Evolutionary conservation across 2,888 invertebrate genomes (phyloP), one percentile per base, ranked within the genome.

Genomic region (Bembecia ichneumoniformis): DNA sequence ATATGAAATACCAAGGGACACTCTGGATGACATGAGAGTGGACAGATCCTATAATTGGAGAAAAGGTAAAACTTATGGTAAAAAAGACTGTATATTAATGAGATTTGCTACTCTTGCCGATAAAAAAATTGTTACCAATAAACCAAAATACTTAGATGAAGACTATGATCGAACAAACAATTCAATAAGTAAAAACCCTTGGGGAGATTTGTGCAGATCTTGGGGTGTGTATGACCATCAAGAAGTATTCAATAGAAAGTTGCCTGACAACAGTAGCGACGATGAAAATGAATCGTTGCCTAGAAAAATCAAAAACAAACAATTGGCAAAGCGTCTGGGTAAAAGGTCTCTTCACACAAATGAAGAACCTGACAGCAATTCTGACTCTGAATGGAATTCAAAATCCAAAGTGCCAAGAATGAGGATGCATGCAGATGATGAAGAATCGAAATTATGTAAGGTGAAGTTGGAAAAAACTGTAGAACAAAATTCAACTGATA

Each of bases 391-490:
- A 59, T 90, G 90, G 90, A 87, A 87, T 60, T 87, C 80, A 52
- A 89, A 90, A 63, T 89, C 88, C 47, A 93, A 93, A 78, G 77
- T 90, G 46, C 91, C 93, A 7, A 82, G 93, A 62, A 94, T 95
- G 94, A 86, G 94, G 62, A 95, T 95, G 95, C 94, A 93, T 74
- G 95, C 95, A n/a, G 95, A 95, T 76, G 95, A 95, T 67, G 93
- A 94, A 75, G 94, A 94, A 72, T 90, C 90, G 50, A 91, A 90
- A 65, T 77, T 65, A 58, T 28, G 28, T 28, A 81, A 61, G 58
- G 73, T 74, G 62, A 79, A 61, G 20, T 28, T 13, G 11, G 17
- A 16, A 16, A 11, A 60, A 75, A 60, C 60, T 66, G 9, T 28
- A 28, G 62, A 55, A 49, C 53, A 53, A 58, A 58, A 64, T 55